A percentile compares a stretch with the other conserved stretches of the same genome.
Evolutionary conservation across 2,888 invertebrate species (phyloP).

Genomic region (Hypselothyrea guttata): DNA sequence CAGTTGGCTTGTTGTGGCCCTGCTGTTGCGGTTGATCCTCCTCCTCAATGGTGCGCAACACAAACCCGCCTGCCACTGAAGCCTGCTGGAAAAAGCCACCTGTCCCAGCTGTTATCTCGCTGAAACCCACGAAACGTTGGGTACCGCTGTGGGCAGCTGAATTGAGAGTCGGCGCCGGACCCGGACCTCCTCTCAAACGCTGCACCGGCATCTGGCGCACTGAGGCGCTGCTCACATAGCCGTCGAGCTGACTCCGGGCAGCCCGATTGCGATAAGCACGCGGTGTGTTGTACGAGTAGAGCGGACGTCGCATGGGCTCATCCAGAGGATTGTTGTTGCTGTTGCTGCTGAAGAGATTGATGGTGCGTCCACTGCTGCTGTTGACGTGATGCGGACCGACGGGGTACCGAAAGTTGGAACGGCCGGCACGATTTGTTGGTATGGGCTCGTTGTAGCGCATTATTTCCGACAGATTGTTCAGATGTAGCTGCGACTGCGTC

Average conservation of each 20-base stretch:
- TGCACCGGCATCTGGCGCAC: slow-evolving; percentile 27
- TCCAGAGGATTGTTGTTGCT: not conserved
- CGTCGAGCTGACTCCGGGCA: slow-evolving; percentile 20
- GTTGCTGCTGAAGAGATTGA: slow-evolving; percentile 28
- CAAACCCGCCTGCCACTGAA: slow-evolving; percentile 4
- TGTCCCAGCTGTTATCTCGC: slow-evolving; percentile 18
- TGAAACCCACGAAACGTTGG: slow-evolving; percentile 31
- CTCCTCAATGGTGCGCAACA: slow-evolving; percentile 37
- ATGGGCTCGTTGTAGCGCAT: slow-evolving; percentile 33
- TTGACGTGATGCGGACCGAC: slow-evolving; percentile 12
- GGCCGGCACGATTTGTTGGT: slow-evolving; percentile 31
- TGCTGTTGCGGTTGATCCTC: slow-evolving; percentile 24
- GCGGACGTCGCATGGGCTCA: slow-evolving; percentile 25
- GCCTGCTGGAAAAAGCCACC: slow-evolving; percentile 18
- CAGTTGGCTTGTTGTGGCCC: not conserved
- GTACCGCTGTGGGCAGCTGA: too few species aligned
- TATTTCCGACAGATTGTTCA: slow-evolving; percentile 19
- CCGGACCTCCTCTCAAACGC: slow-evolving; percentile 28
- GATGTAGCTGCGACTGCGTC: not conserved
- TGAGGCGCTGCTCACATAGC: slow-evolving; percentile 1
- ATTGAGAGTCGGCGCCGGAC: not conserved
- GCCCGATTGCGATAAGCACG: slow-evolving; percentile 19
- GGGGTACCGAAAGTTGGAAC: slow-evolving; percentile 20
- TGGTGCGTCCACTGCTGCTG: slow-evolving; percentile 26
- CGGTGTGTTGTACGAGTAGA: slow-evolving; percentile 18